Evolutionary conservation across 1,140 invertebrate genomes (phyloP), one percentile per base, ranked within the genome.

Genomic region (Agraylea sexmaculata): DNA sequence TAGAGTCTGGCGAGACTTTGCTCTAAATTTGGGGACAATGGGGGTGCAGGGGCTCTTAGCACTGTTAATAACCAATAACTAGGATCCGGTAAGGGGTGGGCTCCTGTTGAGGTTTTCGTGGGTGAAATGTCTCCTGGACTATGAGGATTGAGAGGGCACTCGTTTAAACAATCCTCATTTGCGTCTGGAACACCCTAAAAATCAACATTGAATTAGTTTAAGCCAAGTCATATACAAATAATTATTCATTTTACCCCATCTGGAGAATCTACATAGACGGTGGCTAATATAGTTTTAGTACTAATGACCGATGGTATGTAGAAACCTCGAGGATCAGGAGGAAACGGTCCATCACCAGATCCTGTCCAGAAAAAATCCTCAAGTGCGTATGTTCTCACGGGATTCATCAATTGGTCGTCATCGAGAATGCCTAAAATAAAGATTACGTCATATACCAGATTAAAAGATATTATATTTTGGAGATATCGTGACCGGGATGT

Each of bases 311-410:
- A 60, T 34, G 44, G 64, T 53, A 40, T 59, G 39, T 50, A 62
- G 47, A 43, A 39, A 18, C 28, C 46, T 45, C 0, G 50, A 12
- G 58, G 62, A 29, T 20, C 12, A 10, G 48, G 48, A 10, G 65
- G 59, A 0, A 62, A 67, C 0, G 72, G 66, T 2, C 80, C 82
- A 52, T 86, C 83, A 1, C 85, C 84, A 0, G 79, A 80, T 1
- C 83, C 83, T 0, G 80, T 85, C 84, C 84, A 87, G 53, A 87
- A 82, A 56, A 87, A 87, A 56, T 87, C 82, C 51, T 87, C 83
- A 37, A 87, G 63, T 43, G 65, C 74, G 47, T 74, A 78, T 53
- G 64, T 73, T 42, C 71, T 67, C 19, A 72, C 65, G 15, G 69
- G 59, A 34, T 71, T 58, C 39, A 70, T 64, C 45, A 60, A 51